These are phyloP conservation scores for Bombus turneri DNA, from an alignment of 1,140 invertebrate genomes.

Conservation along the genomic window DNA sequence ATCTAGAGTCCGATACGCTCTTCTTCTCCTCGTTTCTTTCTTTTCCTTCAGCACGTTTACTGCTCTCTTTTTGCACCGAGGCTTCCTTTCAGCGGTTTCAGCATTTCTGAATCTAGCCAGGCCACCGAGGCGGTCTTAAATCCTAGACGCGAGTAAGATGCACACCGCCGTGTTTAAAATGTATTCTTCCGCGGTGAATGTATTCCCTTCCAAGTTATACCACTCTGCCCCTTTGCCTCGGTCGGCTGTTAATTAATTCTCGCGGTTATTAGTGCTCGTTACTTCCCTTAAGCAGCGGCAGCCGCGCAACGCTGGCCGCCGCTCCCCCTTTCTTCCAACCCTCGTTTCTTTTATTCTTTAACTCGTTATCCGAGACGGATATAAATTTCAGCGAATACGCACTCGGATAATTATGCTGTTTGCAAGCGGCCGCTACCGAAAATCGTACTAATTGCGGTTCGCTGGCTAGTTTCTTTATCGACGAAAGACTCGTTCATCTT, in stretches of 20 bases:
- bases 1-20: conserved; percentile 32
- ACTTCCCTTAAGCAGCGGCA: conserved; percentile 16
- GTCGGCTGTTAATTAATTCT: conserved; percentile 46
- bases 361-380: conserved; percentile 45
- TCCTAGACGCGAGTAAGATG: conserved; percentile 43
- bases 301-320: background rate
- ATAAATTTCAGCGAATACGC: conserved; percentile 1
- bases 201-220: background rate
- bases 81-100: conserved; percentile 8
- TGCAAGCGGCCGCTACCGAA: background rate
- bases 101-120: conserved; percentile 4
- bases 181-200: conserved; percentile 10
- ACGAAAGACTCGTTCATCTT: too few relatives aligned
- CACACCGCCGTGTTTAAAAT: conserved; percentile 22
- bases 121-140: conserved; percentile 44
- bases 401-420: conserved; percentile 19
- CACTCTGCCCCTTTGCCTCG: background rate
- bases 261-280: conserved; percentile 47
- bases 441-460: background rate
- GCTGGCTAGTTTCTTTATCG: background rate
- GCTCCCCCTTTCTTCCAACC: conserved; percentile 9
- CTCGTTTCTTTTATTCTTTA: conserved; percentile 24
- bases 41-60: background rate
- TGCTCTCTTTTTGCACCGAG: background rate
- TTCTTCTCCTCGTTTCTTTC: background rate